Percentiles rank a stretch among this genome's conserved stretches.
phyloP scores from a whole-genome alignment of 2,113 vertebrate species.

The Nicator chloris region DNA sequence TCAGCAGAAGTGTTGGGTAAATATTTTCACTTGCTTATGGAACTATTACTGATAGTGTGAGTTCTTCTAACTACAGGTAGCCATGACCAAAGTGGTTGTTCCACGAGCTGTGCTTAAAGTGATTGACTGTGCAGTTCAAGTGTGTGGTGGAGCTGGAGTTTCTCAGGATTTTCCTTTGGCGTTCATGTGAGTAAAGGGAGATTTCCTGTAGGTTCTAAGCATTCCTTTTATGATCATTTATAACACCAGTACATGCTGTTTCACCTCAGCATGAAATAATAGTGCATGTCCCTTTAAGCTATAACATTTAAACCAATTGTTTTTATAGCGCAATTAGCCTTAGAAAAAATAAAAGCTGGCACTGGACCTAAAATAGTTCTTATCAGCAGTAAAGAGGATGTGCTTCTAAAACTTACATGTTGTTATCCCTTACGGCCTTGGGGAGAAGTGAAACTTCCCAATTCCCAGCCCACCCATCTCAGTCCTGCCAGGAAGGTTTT shows the following conservation, averaged over 20 bases:
- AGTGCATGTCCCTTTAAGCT: background rate
- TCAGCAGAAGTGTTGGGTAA: background rate
- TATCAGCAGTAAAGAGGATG: background rate
- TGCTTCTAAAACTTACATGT: background rate
- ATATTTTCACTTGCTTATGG: background rate
- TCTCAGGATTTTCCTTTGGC: constrained; percentile 89
- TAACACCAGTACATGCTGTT: background rate
- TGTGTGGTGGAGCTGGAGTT: constrained; percentile 85
- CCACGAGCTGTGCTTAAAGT: constrained; percentile 84
- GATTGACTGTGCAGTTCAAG: constrained; percentile 87
- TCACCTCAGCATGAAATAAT: background rate
- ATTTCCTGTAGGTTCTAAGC: background rate
- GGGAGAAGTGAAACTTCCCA: background rate
- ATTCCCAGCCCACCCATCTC: background rate
- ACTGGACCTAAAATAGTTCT: background rate
- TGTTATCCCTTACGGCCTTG: background rate
- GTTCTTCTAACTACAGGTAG: constrained; percentile 71
- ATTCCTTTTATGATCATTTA: background rate
- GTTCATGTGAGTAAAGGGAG: constrained; percentile 80
- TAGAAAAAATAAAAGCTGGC: background rate
- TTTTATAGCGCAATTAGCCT: background rate
- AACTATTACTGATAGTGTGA: rapidly evolving
- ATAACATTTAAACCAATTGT: background rate
- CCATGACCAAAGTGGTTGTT: constrained; percentile 91
- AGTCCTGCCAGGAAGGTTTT: background rate